Conservation (phyloP, 2,113 vertebrate species). For the Cephalopholis sonnerati region DNA sequence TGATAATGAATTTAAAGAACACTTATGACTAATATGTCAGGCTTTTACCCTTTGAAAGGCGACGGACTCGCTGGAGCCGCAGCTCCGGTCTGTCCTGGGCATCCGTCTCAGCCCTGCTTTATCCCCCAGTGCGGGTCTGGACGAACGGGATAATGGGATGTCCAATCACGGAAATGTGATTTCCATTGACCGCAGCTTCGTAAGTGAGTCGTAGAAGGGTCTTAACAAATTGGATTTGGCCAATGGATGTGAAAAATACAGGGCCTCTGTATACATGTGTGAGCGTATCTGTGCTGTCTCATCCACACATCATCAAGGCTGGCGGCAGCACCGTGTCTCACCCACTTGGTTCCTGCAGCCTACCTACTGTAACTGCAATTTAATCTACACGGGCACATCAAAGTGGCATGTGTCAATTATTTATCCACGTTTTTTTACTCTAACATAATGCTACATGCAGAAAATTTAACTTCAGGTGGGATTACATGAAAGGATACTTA, state of each 20-base stretch:
- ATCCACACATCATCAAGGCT: constrained; percentile 79
- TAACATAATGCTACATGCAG: background rate
- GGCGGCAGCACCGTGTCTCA: constrained; percentile 67
- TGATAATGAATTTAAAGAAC: constrained; percentile 91
- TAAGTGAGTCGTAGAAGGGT: constrained; percentile 89
- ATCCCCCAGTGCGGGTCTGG: constrained; percentile 82
- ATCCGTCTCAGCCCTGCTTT: constrained; percentile 80
- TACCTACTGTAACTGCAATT: constrained; percentile 35
- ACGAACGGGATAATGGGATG: constrained; percentile 87
- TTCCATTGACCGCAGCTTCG: constrained; percentile 85
- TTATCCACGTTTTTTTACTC: background rate
- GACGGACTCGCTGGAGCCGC: constrained; percentile 85
- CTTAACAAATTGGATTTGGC: constrained; percentile 89
- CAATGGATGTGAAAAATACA: constrained; percentile 87
- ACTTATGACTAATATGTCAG: constrained; percentile 88
- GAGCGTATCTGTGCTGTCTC: constrained; percentile 78
- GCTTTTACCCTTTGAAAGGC: constrained; percentile 88
- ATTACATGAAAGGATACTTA: background rate
- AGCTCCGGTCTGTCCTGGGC: constrained; percentile 83
- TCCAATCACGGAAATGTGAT: constrained; percentile 90
- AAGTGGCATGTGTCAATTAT: constrained; percentile 20
- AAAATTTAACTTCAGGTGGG: background rate
- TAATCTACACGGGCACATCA: constrained; percentile 24
- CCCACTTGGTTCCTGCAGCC: constrained; percentile 54
- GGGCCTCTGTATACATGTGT: constrained; percentile 76